Evolutionary conservation across 2,888 invertebrate genomes (phyloP), one percentile per base, ranked within the genome.

Genomic region (Cerceris ruficornis): DNA sequence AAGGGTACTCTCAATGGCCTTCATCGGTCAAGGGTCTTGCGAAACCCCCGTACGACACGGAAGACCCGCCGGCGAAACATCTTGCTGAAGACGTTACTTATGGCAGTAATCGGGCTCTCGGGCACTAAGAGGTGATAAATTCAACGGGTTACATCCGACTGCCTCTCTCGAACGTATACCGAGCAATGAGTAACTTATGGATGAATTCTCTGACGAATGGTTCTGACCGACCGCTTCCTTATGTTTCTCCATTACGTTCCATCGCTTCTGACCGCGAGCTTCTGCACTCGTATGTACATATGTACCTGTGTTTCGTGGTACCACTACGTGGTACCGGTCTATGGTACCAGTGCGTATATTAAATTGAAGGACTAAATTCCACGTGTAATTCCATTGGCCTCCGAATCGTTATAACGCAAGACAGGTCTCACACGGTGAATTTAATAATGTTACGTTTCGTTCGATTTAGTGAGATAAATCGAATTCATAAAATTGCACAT

Each of bases 21-120:
- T 69, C 57, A 59, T 68, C 68, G 75, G 73, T 60, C 73, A 75
- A 60, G 71, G 62, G 49, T 55, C 74, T 67, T 62, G 61, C 58
- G 66, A 72, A 67, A 75, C 77, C 60, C 69, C 67, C 72, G 71
- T 77, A 70, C 73, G 76, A 81, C 71, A 59, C 78, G 80, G 76
- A 81, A 81, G 82, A 79, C 79, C 86, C 80, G 79, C 71, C 84
- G 87, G 85, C 85, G 76, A 69, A 81, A 80, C 80, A 75, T 86
- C 81, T 78, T 85, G 85, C 86, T 89, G 86, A 88, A 89, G 88
- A 89, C 87, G 87, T 88, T 87, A 89, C 87, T 88, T 87, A 87
- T 81, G 78, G 82, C 68, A 82, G 84, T 85, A 86, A 87, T 88
- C 83, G 83, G 82, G 81, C 82, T 80, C 83, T 80, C 82, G 81